Evolutionary conservation across 2,113 vertebrate genomes (phyloP).

Genomic region (Eptatretus burgeri): DNA sequence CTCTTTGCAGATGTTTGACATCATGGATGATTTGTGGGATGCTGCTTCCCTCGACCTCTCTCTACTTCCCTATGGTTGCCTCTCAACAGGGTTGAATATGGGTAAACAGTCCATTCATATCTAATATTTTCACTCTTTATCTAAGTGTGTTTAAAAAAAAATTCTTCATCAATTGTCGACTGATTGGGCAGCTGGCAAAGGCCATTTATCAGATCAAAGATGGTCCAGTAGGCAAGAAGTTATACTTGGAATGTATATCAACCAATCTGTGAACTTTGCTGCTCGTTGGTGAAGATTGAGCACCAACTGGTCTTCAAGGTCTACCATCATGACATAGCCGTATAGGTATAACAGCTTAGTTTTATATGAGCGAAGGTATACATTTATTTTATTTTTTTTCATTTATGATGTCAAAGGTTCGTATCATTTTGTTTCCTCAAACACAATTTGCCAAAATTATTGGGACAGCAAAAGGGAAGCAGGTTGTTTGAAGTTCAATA

Average conservation of each 20-base stretch:
- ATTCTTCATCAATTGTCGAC: not conserved
- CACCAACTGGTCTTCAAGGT: no score
- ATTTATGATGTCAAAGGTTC: not conserved
- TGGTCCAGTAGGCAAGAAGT: not conserved
- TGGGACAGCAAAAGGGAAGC: not conserved
- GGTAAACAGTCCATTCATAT: constrained; percentile 20
- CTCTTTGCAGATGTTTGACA: constrained; percentile 43
- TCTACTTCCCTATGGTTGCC: constrained; percentile 71
- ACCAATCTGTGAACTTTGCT: not conserved
- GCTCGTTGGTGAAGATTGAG: no score
- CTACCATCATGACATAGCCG: no score
- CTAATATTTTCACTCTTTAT: not conserved
- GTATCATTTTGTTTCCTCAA: not conserved
- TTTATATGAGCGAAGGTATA: no score
- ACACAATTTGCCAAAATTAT: no score
- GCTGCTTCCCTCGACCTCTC: constrained; percentile 66
- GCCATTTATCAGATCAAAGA: not conserved
- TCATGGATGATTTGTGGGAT: constrained; percentile 98
- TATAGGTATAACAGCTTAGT: no score
- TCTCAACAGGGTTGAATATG: constrained; percentile 90
- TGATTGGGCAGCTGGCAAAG: not conserved
- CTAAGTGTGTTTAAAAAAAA: not conserved
- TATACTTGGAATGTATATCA: not conserved
- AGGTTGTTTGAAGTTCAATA: not conserved
- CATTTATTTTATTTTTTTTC: no score